Percentiles rank a stretch among this genome's conserved stretches.
Conservation (phyloP, 2,888 invertebrate genomes). For the Tubiluchus corallicola region DNA sequence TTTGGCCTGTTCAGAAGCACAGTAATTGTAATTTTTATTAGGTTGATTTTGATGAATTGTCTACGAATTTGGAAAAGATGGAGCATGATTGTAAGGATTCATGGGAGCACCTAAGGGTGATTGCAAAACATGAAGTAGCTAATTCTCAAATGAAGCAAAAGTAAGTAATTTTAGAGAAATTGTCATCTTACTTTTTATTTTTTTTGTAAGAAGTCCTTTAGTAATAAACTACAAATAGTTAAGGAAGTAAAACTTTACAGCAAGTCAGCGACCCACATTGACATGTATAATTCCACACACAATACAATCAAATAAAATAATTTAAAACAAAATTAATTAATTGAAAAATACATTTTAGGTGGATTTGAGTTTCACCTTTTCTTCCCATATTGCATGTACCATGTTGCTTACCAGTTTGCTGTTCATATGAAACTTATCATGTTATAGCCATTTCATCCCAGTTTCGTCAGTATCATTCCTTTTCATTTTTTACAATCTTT, state of each 20-base stretch:
- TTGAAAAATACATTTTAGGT: too few species aligned
- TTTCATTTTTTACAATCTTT: too few species aligned
- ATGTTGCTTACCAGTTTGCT: too few species aligned
- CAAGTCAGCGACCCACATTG: too few species aligned
- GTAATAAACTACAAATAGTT: background rate
- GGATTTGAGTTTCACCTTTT: too few species aligned
- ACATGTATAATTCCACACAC: background rate
- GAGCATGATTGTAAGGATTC: conserved; percentile 92
- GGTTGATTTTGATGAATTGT: conserved; percentile 83
- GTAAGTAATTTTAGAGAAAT: conserved; percentile 29
- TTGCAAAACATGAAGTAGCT: conserved; percentile 79
- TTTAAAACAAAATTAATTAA: background rate
- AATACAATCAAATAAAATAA: background rate
- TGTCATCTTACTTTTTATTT: conserved; percentile 4
- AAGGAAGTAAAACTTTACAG: too few species aligned
- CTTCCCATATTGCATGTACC: too few species aligned
- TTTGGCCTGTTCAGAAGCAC: too few species aligned
- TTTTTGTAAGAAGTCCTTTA: conserved; percentile 7
- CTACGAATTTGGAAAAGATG: conserved; percentile 61
- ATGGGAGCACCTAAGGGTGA: conserved; percentile 85
- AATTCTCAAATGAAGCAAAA: conserved; percentile 59
- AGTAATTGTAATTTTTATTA: conserved; percentile 33
- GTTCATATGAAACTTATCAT: too few species aligned
- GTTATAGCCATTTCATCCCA: too few species aligned
- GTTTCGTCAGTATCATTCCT: too few species aligned